Conservation (phyloP, 2,797 vertebrate genomes). For the Alcedo quadribrachys region DNA sequence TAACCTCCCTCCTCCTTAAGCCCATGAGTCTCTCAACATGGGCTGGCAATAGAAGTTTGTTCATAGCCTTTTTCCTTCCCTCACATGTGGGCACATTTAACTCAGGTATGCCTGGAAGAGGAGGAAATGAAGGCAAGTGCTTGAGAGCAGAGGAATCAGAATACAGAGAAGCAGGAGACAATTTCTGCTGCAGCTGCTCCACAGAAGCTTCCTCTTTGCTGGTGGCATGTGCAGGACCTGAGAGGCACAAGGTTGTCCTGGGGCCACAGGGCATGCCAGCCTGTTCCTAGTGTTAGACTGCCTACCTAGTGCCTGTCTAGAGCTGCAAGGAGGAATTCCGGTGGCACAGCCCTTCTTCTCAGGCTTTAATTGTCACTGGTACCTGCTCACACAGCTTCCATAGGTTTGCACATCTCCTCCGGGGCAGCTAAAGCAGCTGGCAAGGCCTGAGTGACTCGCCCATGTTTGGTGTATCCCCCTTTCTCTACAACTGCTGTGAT, state of each 20-base stretch:
- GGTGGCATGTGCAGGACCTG: background rate
- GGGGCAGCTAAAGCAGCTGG: background rate
- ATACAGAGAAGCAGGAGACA: background rate
- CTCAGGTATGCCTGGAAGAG: background rate
- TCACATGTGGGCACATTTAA: background rate
- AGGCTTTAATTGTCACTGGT: background rate
- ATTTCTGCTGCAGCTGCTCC: background rate
- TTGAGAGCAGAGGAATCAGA: background rate
- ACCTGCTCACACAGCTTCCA: background rate
- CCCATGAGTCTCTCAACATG: background rate
- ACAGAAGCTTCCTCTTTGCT: background rate
- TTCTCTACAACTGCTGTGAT: background rate
- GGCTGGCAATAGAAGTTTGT: background rate
- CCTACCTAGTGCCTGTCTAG: background rate
- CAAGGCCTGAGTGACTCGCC: background rate
- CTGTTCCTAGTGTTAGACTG: background rate
- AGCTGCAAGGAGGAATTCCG: background rate
- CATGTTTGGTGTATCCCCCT: background rate
- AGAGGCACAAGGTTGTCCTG: background rate
- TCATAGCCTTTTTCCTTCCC: background rate
- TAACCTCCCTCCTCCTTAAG: background rate
- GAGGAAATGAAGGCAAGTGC: background rate
- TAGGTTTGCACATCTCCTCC: background rate
- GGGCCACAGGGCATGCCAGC: fast-evolving
- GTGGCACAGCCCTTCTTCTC: background rate